Percentiles rank a stretch among this genome's conserved stretches.
phyloP scores from a whole-genome alignment of 2,797 vertebrate genomes.

The Eidolon dupreanum region DNA sequence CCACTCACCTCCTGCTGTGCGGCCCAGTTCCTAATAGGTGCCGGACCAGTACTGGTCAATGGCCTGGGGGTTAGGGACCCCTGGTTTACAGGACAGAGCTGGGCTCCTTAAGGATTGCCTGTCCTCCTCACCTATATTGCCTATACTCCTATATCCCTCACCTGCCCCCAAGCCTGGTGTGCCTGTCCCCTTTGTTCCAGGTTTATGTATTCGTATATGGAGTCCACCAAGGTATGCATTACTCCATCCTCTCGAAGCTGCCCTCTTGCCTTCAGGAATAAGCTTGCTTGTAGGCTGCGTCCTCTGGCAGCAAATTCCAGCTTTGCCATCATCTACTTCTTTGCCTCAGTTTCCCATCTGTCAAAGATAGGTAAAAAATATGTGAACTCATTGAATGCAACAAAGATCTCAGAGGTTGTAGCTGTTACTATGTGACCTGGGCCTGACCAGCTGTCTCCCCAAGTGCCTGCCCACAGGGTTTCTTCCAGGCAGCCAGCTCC shows the following conservation, averaged over 20 bases:
- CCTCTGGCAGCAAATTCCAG: not conserved
- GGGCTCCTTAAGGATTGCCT: not conserved
- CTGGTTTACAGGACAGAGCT: not conserved
- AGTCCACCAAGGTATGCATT: fast-evolving
- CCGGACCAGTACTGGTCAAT: too few species aligned
- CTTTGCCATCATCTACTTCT: not conserved
- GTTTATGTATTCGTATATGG: not conserved
- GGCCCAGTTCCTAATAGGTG: too few species aligned
- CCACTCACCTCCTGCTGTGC: too few species aligned
- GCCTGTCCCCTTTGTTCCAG: not conserved
- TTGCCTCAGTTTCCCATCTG: not conserved
- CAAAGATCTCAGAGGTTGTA: not conserved
- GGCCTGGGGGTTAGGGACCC: too few species aligned
- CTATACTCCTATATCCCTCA: too few species aligned
- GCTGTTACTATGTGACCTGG: not conserved
- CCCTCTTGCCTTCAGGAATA: not conserved
- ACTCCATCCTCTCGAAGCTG: not conserved
- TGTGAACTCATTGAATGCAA: not conserved
- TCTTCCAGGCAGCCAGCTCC: not conserved
- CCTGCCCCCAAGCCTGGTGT: too few species aligned
- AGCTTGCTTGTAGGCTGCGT: not conserved
- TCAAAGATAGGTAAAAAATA: not conserved
- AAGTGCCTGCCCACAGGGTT: not conserved
- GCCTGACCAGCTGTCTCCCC: not conserved
- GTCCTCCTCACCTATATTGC: too few species aligned